A percentile compares a stretch with the other conserved stretches of the same genome.
Evolutionary conservation across 2,113 vertebrate species (phyloP).

Genomic region (Barnardius zonarius): DNA sequence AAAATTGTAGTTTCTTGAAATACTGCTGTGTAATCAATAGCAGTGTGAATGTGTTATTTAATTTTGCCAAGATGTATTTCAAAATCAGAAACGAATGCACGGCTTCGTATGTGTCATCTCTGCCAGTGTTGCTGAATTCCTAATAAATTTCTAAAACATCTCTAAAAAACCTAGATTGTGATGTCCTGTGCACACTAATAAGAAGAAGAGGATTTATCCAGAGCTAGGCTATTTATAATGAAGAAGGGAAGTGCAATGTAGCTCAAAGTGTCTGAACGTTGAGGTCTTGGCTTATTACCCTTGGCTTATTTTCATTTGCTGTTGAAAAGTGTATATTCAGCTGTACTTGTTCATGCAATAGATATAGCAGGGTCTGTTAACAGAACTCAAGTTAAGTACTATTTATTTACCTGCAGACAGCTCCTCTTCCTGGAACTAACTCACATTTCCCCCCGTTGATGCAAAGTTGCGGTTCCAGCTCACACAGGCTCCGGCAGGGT

Average conservation of each 20-base stretch:
- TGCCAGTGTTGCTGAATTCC: background rate
- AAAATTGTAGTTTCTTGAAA: background rate
- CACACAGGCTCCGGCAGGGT: constrained; percentile 81
- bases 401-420: constrained; percentile 82
- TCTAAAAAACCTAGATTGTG: background rate
- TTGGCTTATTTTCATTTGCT: background rate
- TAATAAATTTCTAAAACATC: background rate
- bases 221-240: background rate
- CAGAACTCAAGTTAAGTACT: background rate
- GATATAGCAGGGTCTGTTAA: background rate
- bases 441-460: constrained; percentile 73
- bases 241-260: background rate
- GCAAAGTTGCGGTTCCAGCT: constrained; percentile 73
- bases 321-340: background rate
- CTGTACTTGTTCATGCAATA: background rate
- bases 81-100: background rate
- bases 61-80: background rate
- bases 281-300: background rate
- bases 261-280: background rate
- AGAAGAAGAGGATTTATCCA: background rate
- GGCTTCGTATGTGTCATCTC: background rate
- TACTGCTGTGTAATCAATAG: background rate
- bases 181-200: background rate
- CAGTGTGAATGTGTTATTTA: background rate
- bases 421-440: constrained; percentile 76